Base-by-base conservation (phyloP, 2,113 vertebrate genomes). In the Megaleporinus macrocephalus region DNA sequence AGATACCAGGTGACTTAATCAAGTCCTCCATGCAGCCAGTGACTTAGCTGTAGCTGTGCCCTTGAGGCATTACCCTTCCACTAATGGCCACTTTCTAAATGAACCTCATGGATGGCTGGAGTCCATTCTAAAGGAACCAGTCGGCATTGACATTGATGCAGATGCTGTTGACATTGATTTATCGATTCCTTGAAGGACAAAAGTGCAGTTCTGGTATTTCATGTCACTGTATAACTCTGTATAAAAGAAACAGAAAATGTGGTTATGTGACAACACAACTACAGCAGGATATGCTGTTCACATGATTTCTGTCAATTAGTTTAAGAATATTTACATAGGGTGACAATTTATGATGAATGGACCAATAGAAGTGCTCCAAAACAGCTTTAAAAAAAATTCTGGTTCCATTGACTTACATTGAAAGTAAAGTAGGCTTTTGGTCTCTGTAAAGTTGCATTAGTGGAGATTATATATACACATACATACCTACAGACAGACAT, bases 71-170 rank as follows among this genome's bases (percentile, higher is more conserved):
- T 51, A 76, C 65, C 49, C 63, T 36, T 82, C 69, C 33, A 49
- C 65, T 82, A 75, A 82, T 77, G 73, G 80, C 68, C 44, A 62
- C 70, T 81, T 65, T 59, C 61, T 53, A 41, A 81, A 76, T 29
- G 24, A 61, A 70, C 63, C 73, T 61, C 36, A 76, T 33, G 80
- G 80, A 26, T 61, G 80, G 69, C 53, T 82, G 41, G 73, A 29
- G 33, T 29, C 65, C 47, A 41, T 62, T 82, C 73, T 61, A 68
- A 82, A 62, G 36, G 73, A 70, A 63, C 49, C 24, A 13, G 33
- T 76, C 65, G 26, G 36, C 53, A 69, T 76, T 81, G 79, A 74
- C 57, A 51, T 80, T n/a, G 62, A 76, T 66, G 59, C 55, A 51
- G 53, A 76, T 69, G 44, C 44, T 76, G 73, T 75, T 76, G 73